Evolutionary conservation across 2,888 invertebrate species (phyloP).

Genomic region (Tridacna crocea): DNA sequence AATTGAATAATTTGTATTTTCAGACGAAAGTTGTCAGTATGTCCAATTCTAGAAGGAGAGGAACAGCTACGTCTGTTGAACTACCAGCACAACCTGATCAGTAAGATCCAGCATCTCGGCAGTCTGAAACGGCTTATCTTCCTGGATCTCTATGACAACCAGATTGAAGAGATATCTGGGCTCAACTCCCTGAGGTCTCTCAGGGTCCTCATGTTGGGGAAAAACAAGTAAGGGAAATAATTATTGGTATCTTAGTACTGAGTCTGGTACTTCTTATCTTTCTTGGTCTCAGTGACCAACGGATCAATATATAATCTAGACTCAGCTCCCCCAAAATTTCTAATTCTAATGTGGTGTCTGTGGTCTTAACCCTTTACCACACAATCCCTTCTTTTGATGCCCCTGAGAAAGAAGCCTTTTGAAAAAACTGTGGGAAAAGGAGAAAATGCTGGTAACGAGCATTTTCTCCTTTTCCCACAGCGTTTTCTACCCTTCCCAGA

Average conservation of each 20-base stretch:
- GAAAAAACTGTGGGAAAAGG: no score
- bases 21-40: slow-evolving; percentile 89
- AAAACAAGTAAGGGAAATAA: slow-evolving; percentile 89
- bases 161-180: slow-evolving; percentile 93
- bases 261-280: no score
- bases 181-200: slow-evolving; percentile 91
- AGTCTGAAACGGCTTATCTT: slow-evolving; percentile 93
- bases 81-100: slow-evolving; percentile 95
- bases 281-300: no score
- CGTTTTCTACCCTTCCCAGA: no score
- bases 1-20: neutral
- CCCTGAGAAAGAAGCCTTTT: no score
- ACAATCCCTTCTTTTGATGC: no score
- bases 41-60: slow-evolving; percentile 93
- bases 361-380: no score
- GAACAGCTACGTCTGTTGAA: slow-evolving; percentile 92
- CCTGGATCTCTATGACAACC: slow-evolving; percentile 97
- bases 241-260: no score
- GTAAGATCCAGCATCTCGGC: slow-evolving; percentile 88
- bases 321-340: neutral
- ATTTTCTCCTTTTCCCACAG: no score
- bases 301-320: no score
- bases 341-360: no score
- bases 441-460: no score
- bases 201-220: slow-evolving; percentile 94